Evolutionary conservation across 2,888 invertebrate species (phyloP).

Genomic region (Blastobasis lacticolella): DNA sequence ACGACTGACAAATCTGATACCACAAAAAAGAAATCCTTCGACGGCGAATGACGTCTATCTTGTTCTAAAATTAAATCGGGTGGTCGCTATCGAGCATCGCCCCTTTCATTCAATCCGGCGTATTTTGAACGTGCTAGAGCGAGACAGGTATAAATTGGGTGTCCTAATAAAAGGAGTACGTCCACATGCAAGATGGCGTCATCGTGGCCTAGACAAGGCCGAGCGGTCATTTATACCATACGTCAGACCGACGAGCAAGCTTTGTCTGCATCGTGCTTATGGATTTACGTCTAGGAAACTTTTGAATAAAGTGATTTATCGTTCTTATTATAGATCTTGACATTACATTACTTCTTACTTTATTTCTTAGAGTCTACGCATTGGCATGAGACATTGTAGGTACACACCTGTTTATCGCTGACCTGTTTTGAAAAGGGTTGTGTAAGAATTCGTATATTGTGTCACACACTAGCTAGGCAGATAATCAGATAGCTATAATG

Average conservation of each 20-base stretch:
- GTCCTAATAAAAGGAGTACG: conserved; percentile 61
- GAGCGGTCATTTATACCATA: conserved; percentile 66
- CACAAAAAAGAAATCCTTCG: conserved; percentile 16
- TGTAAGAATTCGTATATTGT: conserved; percentile 9
- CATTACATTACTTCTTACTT: no score
- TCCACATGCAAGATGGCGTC: conserved; percentile 67
- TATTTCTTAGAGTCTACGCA: no score
- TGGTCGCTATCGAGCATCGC: conserved; percentile 21
- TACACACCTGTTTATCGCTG: neutral
- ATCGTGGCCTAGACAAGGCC: conserved; percentile 73
- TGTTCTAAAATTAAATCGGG: conserved; percentile 38
- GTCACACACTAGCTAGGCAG: conserved; percentile 12
- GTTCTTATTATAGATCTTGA: no score
- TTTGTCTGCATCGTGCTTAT: conserved; percentile 47
- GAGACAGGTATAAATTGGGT: conserved; percentile 47
- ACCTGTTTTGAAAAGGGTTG: conserved; percentile 1
- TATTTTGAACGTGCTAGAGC: conserved; percentile 25
- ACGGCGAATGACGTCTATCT: conserved; percentile 23
- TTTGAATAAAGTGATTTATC: no score
- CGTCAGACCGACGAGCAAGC: conserved; percentile 46
- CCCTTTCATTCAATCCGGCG: conserved; percentile 29
- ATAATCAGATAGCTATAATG: conserved; percentile 18
- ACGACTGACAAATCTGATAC: neutral
- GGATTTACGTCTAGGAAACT: conserved; percentile 20
- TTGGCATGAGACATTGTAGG: no score